Conservation (phyloP, 2,797 vertebrate species). For the Semaprochilodus insignis region DNA sequence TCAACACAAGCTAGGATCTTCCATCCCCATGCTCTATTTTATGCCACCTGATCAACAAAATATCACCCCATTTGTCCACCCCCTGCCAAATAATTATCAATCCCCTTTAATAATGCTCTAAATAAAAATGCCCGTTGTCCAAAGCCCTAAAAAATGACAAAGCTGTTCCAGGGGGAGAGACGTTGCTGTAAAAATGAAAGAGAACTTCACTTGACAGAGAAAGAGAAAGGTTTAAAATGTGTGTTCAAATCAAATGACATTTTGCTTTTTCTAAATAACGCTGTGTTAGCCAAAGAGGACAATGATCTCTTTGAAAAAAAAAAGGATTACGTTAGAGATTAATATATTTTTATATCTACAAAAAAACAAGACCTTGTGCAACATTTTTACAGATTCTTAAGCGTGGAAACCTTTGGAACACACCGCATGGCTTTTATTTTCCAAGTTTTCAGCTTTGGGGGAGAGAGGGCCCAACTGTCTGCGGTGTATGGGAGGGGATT, state of each 20-base stretch:
- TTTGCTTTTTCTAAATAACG: slow-evolving; percentile 87
- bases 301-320: slow-evolving; percentile 82
- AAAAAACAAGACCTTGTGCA: slow-evolving; percentile 91
- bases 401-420: slow-evolving; percentile 86
- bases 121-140: slow-evolving; percentile 40
- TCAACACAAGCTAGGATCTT: slow-evolving; percentile 23
- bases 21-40: slow-evolving; percentile 14
- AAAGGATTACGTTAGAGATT: slow-evolving; percentile 89
- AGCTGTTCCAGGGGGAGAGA: slow-evolving; percentile 71
- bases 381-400: slow-evolving; percentile 98
- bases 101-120: slow-evolving; percentile 21
- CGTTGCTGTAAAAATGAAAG: slow-evolving; percentile 72
- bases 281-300: slow-evolving; percentile 89
- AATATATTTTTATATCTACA: slow-evolving; percentile 96
- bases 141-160: slow-evolving; percentile 38
- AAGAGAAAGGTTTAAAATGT: slow-evolving; percentile 80
- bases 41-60: slow-evolving; percentile 22
- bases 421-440: slow-evolving; percentile 86
- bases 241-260: slow-evolving; percentile 80
- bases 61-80: background rate
- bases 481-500: slow-evolving; percentile 79
- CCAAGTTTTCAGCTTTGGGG: slow-evolving; percentile 81
- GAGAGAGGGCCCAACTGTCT: slow-evolving; percentile 69
- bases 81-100: slow-evolving; percentile 21
- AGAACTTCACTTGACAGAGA: slow-evolving; percentile 77